Evolutionary conservation across 2,888 invertebrate genomes (phyloP), one percentile per base, ranked within the genome.

Genomic region (Melolontha melolontha): DNA sequence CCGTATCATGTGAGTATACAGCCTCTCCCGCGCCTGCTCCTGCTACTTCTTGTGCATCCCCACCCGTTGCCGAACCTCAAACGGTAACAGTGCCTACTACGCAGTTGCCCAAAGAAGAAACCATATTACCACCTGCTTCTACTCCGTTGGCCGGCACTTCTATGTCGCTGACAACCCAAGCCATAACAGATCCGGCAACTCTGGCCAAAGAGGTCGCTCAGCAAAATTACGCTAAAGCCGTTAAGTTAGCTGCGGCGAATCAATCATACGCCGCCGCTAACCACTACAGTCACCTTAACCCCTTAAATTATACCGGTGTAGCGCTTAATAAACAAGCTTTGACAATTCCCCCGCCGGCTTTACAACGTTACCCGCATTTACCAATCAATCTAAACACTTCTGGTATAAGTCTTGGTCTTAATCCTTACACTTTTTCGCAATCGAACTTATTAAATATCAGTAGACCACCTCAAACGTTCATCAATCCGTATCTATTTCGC

Each of bases 1-100:
- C 96, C 91, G 95, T 96, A 89, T 95, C 96, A 93, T 96, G 96
- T 96, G 96, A 97, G 96, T 95, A 93, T 92, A 89, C 90, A 87
- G 88, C 88, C 87, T 88, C 90, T 86, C 88, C 89, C 85, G 87
- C 88, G 71, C 70, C 74, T 74, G 70, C 73, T 72, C 74, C 76
- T 73, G 73, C 75, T 70, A 73, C 74, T 67, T 75, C 75, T 72
- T 82, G 82, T 76, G 74, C 77, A 69, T 75, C 77, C 72, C 73
- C 78, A 55, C 71, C 75, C 55, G 77, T 77, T 72, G 77, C 77
- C 75, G 76, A 77, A 65, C 71, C 74, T 73, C 75, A 75, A 73
- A 72, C 72, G 70, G 68, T 74, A 70, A 65, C 75, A 68, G 69
- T 75, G 62, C 70, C 76, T 64, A 71, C 75, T 62, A 76, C 79